These are phyloP conservation scores for Chascanopsetta lugubris DNA, from an alignment of 2,113 vertebrate species.

Conservation along the genomic window DNA sequence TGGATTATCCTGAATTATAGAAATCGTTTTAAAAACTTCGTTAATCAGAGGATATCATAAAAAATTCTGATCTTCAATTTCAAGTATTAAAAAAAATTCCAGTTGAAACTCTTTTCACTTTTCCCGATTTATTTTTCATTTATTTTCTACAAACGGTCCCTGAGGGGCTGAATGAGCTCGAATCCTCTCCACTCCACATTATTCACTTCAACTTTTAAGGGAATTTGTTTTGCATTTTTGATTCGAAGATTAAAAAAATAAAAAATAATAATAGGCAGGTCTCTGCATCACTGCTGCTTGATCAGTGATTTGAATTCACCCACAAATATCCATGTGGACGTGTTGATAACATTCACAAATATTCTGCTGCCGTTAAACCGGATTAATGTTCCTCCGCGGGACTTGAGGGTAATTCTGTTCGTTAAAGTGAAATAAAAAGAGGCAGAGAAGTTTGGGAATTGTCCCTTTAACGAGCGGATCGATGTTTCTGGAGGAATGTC, in stretches of 20 bases:
- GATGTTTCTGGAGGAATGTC: slow-evolving; percentile 39
- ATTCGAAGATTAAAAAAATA: slow-evolving; percentile 7
- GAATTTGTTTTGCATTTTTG: slow-evolving; percentile 9
- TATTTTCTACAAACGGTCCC: slow-evolving; percentile 8
- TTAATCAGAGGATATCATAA: too few species aligned
- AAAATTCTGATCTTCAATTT: too few species aligned
- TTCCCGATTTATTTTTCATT: not conserved
- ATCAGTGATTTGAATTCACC: not conserved
- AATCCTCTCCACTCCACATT: slow-evolving; percentile 1
- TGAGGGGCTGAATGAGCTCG: slow-evolving; percentile 14
- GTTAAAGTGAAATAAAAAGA: not conserved
- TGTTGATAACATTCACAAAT: not conserved
- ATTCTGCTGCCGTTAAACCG: not conserved
- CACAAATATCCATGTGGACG: not conserved
- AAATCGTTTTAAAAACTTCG: too few species aligned
- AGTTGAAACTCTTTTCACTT: not conserved
- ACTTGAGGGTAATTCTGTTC: too few species aligned
- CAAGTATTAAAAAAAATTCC: too few species aligned
- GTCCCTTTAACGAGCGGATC: not conserved
- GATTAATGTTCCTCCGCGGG: too few species aligned
- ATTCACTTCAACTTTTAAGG: slow-evolving; percentile 15
- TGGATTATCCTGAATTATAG: too few species aligned
- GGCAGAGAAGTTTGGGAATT: not conserved
- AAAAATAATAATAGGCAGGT: not conserved
- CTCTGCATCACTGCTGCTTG: not conserved